Evolutionary conservation across 1,140 invertebrate genomes (phyloP), one percentile per base, ranked within the genome.

Genomic region (Tetranychus urticae): DNA sequence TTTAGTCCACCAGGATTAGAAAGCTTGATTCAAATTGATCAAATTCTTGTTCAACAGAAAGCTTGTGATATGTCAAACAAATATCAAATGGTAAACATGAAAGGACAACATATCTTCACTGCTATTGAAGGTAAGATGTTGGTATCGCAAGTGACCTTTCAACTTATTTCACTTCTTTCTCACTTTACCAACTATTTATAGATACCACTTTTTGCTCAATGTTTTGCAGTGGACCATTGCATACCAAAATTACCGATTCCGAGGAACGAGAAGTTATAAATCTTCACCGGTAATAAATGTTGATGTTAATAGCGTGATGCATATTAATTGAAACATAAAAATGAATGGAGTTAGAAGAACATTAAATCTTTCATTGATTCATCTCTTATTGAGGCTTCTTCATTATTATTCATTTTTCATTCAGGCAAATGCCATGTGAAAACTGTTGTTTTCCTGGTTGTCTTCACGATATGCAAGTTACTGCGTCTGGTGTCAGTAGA

Each of bases 391-490:
- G 23, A 23, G 23, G 23, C 33, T 55, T 4, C 10, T 23, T 33
- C 33, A 12, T 4, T 12, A 23, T 23, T 23, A 23, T 23, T 23
- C 23, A 23, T 23, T 23, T 23, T 23, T 23, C 23, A 23, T 23
- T 23, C 33, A 55, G 52, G 45, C 84, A 84, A 1, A 72, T 88
- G 14, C 79, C 82, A 12, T 89, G 85, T 71, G 78, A 79, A 62
- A 78, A 79, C 4, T 89, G 86, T 68, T 83, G 78, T 67, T 89
- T 81, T 67, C 85, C 85, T 5, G 88, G 86, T 72, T 90, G 85
- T 72, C 74, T 88, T 65, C 86, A 90, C 76, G 72, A 88, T 23
- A 23, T 23, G 23, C 0, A 23, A 23, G 23, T 23, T 23, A 23
- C 23, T 23, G 23, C 23, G 23, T 23, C 23, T 23, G 23, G 23